A percentile compares a stretch with the other conserved stretches of the same genome.
Conservation (phyloP, 2,888 invertebrate genomes). For the Catocala sponsa region DNA sequence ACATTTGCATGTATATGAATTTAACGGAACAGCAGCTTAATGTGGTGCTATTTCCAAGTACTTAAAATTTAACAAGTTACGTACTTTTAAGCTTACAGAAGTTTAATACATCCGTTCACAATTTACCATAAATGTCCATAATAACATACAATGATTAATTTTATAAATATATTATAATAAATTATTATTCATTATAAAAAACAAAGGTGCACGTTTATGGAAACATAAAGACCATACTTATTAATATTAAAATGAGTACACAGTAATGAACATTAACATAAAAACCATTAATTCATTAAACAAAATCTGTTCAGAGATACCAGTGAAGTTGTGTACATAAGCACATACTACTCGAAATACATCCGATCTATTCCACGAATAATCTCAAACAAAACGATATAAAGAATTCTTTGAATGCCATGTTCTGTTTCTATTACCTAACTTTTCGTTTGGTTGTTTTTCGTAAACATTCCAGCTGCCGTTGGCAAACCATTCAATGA, state of each 20-base stretch:
- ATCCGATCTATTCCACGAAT: constrained; percentile 40
- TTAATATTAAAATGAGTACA: constrained; percentile 28
- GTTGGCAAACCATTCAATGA: constrained; percentile 79
- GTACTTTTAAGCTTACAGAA: neutral
- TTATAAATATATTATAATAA: constrained; percentile 21
- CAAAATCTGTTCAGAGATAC: constrained; percentile 22
- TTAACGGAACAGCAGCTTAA: neutral
- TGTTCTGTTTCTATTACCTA: constrained; percentile 77
- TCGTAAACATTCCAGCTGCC: constrained; percentile 76
- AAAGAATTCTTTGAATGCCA: constrained; percentile 58
- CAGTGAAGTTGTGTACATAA: constrained; percentile 12
- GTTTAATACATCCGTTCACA: neutral
- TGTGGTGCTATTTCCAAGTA: neutral
- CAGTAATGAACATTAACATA: constrained; percentile 41
- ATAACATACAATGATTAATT: constrained; percentile 13
- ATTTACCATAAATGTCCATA: neutral
- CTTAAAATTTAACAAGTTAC: neutral
- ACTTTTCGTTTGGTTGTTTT: constrained; percentile 76
- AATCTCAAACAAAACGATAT: constrained; percentile 57
- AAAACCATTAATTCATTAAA: constrained; percentile 27
- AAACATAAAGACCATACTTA: constrained; percentile 22
- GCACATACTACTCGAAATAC: constrained; percentile 14
- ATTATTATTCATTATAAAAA: constrained; percentile 21
- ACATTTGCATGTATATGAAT: neutral
- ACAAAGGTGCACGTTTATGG: constrained; percentile 28